Conservation (phyloP, 2,888 invertebrate genomes). For the Lepidonotus clava region DNA sequence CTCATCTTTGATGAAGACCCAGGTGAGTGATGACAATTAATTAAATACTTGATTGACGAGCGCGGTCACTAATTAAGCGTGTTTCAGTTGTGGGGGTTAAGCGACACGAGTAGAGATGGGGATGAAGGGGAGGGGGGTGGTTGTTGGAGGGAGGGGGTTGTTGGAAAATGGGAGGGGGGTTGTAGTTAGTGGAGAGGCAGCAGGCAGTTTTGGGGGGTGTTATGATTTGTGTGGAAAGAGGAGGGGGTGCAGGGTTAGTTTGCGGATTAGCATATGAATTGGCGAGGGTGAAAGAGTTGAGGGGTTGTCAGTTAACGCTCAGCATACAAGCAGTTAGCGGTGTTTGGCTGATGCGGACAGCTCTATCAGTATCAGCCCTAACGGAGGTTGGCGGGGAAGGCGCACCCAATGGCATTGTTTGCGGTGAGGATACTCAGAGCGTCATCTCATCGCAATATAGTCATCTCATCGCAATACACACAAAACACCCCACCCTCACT, state of each 20-base stretch:
- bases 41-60: not conserved
- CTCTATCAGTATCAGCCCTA: too few species aligned
- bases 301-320: not conserved
- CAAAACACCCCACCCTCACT: too few species aligned
- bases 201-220: not conserved
- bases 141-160: not conserved
- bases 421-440: too few species aligned
- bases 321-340: too few species aligned
- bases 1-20: slow-evolving; percentile 11
- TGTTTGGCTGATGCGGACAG: too few species aligned
- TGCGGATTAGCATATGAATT: not conserved
- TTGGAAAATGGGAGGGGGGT: not conserved
- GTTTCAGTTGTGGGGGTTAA: not conserved
- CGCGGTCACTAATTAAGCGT: not conserved
- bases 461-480: too few species aligned
- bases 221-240: slow-evolving; percentile 25
- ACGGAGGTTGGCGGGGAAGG: not conserved
- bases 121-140: not conserved
- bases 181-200: not conserved
- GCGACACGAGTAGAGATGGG: too few species aligned
- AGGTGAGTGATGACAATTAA: slow-evolving; percentile 4
- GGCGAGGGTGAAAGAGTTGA: not conserved
- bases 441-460: too few species aligned
- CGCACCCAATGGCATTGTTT: slow-evolving; percentile 15
- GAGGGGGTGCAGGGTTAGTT: too few species aligned